Percentiles rank a stretch among this genome's conserved stretches.
phyloP scores from a whole-genome alignment of 2,797 vertebrate genomes.

The Calcarius lapponicus region DNA sequence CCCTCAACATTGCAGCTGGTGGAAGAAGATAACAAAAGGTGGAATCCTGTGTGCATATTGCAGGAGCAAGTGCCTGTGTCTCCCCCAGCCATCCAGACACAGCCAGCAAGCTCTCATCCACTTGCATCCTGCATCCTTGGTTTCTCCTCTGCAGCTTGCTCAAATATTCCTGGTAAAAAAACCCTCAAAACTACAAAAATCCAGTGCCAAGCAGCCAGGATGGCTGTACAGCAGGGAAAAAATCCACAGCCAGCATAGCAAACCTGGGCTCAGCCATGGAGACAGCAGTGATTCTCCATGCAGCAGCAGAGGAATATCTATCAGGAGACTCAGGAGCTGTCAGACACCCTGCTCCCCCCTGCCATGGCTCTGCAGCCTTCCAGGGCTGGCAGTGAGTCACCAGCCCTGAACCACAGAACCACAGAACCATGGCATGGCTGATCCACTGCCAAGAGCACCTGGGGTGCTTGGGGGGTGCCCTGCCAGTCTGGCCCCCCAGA shows the following conservation, averaged over 20 bases:
- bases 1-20: neutral
- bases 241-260: neutral
- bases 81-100: neutral
- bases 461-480: accelerated
- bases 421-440: accelerated
- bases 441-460: neutral
- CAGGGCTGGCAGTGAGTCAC: neutral
- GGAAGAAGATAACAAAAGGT: accelerated
- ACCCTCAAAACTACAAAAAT: neutral
- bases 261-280: neutral
- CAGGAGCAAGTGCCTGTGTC: neutral
- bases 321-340: neutral
- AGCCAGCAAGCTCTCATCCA: neutral
- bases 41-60: neutral
- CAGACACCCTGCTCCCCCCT: neutral
- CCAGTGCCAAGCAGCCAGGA: neutral
- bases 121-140: neutral
- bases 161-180: neutral
- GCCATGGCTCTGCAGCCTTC: neutral
- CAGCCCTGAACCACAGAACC: neutral
- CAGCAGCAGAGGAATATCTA: neutral
- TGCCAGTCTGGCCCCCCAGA: neutral
- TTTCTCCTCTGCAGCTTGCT: neutral
- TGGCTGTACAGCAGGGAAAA: neutral
- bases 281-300: neutral